A percentile compares a stretch with the other conserved stretches of the same genome.
Evolutionary conservation across 2,797 vertebrate genomes (phyloP).

Genomic region (Furcifer pardalis): DNA sequence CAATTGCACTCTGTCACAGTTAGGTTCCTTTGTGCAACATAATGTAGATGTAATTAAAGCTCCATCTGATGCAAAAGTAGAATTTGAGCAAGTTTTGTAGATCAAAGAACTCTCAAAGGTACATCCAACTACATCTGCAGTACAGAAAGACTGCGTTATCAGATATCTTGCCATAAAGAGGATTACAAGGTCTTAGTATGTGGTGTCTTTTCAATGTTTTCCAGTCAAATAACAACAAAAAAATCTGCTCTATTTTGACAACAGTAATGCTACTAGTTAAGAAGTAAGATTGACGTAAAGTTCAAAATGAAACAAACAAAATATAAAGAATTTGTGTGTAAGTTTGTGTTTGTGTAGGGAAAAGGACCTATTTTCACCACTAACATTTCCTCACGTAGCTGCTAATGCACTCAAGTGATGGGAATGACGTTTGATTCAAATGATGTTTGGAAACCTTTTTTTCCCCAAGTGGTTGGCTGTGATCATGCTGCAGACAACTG

Average conservation of each 20-base stretch:
- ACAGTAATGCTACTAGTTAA: constrained; percentile 63
- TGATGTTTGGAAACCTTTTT: constrained; percentile 28
- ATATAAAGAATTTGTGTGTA: not conserved
- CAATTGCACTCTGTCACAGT: too few species aligned
- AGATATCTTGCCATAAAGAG: constrained; percentile 50
- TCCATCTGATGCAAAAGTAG: constrained; percentile 61
- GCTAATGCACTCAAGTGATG: constrained; percentile 62
- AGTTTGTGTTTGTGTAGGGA: not conserved
- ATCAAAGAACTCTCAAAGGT: constrained; percentile 58
- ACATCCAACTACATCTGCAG: constrained; percentile 55
- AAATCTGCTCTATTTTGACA: constrained; percentile 55
- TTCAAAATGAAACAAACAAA: constrained; percentile 64
- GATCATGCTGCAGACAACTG: constrained; percentile 42
- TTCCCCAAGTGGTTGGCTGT: constrained; percentile 19
- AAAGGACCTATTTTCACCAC: constrained; percentile 52
- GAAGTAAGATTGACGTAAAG: constrained; percentile 68
- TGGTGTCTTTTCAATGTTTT: constrained; percentile 43
- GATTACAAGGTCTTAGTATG: constrained; percentile 62
- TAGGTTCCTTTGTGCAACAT: too few species aligned
- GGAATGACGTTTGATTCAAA: constrained; percentile 49
- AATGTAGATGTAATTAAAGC: constrained; percentile 55
- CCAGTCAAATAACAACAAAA: constrained; percentile 59
- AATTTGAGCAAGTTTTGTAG: constrained; percentile 60
- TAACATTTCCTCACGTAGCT: constrained; percentile 58
- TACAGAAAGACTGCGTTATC: constrained; percentile 51